Base-by-base conservation (phyloP, 2,888 invertebrate species). In the Hydroisotoma schaefferi region DNA sequence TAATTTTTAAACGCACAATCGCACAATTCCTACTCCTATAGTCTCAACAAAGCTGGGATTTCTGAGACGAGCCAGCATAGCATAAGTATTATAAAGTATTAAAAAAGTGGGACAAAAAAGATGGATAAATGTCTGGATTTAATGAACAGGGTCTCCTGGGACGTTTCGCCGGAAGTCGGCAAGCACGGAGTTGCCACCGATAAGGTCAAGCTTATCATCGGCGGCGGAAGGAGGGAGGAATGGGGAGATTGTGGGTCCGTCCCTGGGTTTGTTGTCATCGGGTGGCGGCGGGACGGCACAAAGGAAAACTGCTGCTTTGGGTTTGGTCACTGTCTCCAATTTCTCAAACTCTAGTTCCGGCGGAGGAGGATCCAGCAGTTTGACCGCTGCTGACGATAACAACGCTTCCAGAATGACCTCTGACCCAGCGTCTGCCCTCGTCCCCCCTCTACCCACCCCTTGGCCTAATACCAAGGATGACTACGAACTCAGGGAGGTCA, bases 381-480 rank as follows among this genome's bases (percentile, higher is more conserved):
- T 26, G 27, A 10, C 29, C 4, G 10, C 8, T 8, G 46, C 18
- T 15, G 46, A 26, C 46, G 18, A 6, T 27, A 27, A 23, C 27
- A 49, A 25, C 49, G 28, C 27, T 25, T 25, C 49, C 43, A 69
- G 66, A 65, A 70, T 71, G 70, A 65, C 70, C 40, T 66, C 59
- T 47, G 64, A 66, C 52, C 58, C 56, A 54, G 57, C 67, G 46
- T 54, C 58, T 58, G 67, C 69, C 64, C 67, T 69, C 61, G 68
- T 73, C 58, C 67, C 67, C 53, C 62, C 65, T 47, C 55, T 65
- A 43, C 47, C 61, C 38, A 66, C 77, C 73, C 78, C 78, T 77
- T 94, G 94, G 94, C 87, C 94, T 69, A 94, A 92, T 80, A 86
- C 84, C 75, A 88, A 89, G 79, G 90, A 91, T 76, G 90, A 91